Evolutionary conservation across 1,140 invertebrate genomes (phyloP), one percentile per base, ranked within the genome.

Genomic region (Drosophila persimilis): DNA sequence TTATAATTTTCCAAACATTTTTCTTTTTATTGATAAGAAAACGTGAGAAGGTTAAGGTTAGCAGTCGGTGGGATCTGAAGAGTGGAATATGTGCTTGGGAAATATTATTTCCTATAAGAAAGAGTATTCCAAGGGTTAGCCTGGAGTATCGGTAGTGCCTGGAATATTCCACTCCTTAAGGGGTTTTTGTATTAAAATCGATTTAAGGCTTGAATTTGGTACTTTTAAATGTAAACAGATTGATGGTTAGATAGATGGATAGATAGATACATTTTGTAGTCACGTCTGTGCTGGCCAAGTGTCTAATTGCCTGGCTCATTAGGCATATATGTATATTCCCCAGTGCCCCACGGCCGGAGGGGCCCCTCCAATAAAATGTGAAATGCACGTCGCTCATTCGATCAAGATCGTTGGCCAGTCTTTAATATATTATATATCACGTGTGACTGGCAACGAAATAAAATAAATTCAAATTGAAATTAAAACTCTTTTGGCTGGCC

Each of bases 311-410:
- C 70, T 54, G 58, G 59, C 45, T 73, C 69, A 83, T 84, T 74
- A 39, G 44, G 62, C 31, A 58, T 61, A 73, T 15, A 15, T 15
- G 0, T 15, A 15, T 72, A 17, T 17, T 17, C 52, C 39, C 46
- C 55, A 24, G 20, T 26, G 8, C 26, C n/a, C 17, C 35, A 29
- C 2, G 20, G 1, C 20, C 20, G 20, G 20, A 1, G 20, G 20
- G 20, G 20, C 20, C 20, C 20, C 20, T 24, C 43, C 41, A 52
- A 84, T 84, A 63, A 84, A 85, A 85, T 65, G 66, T 64, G 59
- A 80, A 85, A 80, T 70, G 61, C 80, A 85, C 80, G 80, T 84
- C 66, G 64, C 45, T 51, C 39, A 65, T 60, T 73, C 53, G 60
- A 44, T 72, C 56, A 51, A 63, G 59, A 75, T 52, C 61, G 62